A percentile compares a stretch with the other conserved stretches of the same genome.
Evolutionary conservation across 2,797 vertebrate species (phyloP).

Genomic region (Hybognathus amarus): DNA sequence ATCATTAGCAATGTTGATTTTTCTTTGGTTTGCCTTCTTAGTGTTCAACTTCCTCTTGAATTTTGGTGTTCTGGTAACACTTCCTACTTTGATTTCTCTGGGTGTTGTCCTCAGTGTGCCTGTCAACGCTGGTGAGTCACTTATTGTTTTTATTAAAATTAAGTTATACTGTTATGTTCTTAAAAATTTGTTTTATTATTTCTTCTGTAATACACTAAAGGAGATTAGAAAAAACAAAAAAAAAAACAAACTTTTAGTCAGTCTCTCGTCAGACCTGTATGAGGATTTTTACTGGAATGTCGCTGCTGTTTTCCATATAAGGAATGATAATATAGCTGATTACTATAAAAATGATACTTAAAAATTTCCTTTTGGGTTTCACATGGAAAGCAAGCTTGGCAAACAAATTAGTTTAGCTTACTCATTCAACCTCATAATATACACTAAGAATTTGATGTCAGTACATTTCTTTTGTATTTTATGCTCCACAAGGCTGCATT

Average conservation of each 20-base stretch:
- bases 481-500: not conserved
- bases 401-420: not conserved
- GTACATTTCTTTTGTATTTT: not conserved
- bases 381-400: not conserved
- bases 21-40: slow-evolving; percentile 63
- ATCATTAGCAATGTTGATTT: not conserved
- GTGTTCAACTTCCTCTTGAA: slow-evolving; percentile 88
- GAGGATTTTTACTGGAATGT: not conserved
- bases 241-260: not conserved
- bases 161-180: not conserved
- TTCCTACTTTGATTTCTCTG: slow-evolving; percentile 85
- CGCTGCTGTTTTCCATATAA: not conserved
- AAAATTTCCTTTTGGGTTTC: not conserved
- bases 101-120: slow-evolving; percentile 87
- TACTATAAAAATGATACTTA: not conserved
- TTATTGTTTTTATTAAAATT: not conserved
- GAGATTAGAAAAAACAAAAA: not conserved
- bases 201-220: not conserved
- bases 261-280: not conserved
- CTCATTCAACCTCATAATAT: not conserved
- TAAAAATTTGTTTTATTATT: not conserved
- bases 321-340: not conserved
- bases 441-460: not conserved
- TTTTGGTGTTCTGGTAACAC: slow-evolving; percentile 84
- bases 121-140: slow-evolving; percentile 82